Conservation (phyloP, 35 echinoderm and acorn worm genomes). For the Eucidaris tribuloides region DNA sequence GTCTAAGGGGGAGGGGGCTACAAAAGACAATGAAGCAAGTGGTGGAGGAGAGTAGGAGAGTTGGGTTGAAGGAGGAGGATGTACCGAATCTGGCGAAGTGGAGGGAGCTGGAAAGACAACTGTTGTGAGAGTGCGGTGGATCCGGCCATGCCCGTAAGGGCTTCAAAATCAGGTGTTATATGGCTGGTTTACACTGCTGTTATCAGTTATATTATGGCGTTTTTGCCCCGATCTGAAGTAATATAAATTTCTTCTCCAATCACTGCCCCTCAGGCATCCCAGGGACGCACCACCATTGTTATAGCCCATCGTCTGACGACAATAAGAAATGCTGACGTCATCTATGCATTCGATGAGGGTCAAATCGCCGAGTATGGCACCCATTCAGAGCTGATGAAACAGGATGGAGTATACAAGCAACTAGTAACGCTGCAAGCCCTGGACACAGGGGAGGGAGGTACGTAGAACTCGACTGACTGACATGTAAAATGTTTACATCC, state of each 20-base stretch:
- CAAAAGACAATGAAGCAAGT: too few species aligned
- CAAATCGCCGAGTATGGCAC: conserved; percentile 34
- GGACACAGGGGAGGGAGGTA: not conserved
- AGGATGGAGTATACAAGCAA: conserved; percentile 69
- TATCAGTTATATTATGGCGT: too few species aligned
- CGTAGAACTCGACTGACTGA: not conserved
- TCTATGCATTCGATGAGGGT: conserved; percentile 62
- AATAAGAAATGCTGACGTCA: conserved; percentile 72
- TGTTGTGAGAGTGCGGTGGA: too few species aligned
- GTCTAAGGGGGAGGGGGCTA: too few species aligned
- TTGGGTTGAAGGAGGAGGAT: too few species aligned
- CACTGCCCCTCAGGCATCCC: conserved; percentile 18
- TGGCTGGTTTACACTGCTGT: too few species aligned
- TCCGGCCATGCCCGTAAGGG: too few species aligned
- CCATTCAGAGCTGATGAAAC: conserved; percentile 68
- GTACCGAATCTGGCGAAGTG: too few species aligned
- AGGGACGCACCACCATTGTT: conserved; percentile 74
- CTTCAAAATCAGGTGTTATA: too few species aligned
- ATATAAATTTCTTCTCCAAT: not conserved
- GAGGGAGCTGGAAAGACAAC: too few species aligned
- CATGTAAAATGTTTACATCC: not conserved
- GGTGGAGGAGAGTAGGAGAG: too few species aligned
- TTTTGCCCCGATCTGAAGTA: too few species aligned
- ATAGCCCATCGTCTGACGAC: conserved; percentile 78
- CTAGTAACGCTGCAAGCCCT: conserved; percentile 69